These are phyloP conservation scores for Drosophila fulvimacula DNA, from an alignment of 2,888 invertebrate genomes.

Conservation along the genomic window DNA sequence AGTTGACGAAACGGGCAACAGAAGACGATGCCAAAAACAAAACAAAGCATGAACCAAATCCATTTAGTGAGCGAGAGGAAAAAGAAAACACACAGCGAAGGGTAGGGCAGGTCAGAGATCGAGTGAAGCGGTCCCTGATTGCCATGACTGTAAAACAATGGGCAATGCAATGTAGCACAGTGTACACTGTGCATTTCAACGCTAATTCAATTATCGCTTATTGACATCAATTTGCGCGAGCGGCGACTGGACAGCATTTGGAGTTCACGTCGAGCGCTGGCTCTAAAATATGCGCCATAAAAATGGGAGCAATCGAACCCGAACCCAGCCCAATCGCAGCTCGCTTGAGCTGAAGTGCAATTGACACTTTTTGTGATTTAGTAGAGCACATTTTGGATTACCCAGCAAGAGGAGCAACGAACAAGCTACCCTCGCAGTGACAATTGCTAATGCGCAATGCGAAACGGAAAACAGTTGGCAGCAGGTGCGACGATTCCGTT, in stretches of 20 bases:
- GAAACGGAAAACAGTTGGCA: slow-evolving; percentile 50
- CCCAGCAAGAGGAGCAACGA: slow-evolving; percentile 27
- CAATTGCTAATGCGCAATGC: slow-evolving; percentile 63
- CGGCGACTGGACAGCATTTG: slow-evolving; percentile 8
- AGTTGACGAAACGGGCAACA: slow-evolving; percentile 33
- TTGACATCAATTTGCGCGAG: slow-evolving; percentile 76
- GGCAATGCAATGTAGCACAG: slow-evolving; percentile 64
- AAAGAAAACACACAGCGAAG: background rate
- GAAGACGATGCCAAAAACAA: slow-evolving; percentile 16
- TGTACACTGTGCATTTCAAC: slow-evolving; percentile 68
- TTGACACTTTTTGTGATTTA: slow-evolving; percentile 77
- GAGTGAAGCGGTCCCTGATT: slow-evolving; percentile 43
- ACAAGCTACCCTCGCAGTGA: slow-evolving; percentile 39
- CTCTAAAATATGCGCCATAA: slow-evolving; percentile 49
- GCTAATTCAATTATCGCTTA: slow-evolving; percentile 82
- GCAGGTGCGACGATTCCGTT: slow-evolving; percentile 51
- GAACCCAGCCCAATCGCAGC: background rate
- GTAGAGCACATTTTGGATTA: slow-evolving; percentile 64
- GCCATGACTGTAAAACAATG: slow-evolving; percentile 53
- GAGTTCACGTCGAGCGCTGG: slow-evolving; percentile 21
- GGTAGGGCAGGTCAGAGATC: background rate
- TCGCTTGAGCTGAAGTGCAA: slow-evolving; percentile 60
- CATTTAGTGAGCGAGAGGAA: slow-evolving; percentile 30
- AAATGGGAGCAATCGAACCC: slow-evolving; percentile 22
- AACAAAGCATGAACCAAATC: slow-evolving; percentile 60